These are phyloP conservation scores for Brachionus asplanchnoidis DNA, from an alignment of 1,140 invertebrate genomes.

Conservation along the genomic window DNA sequence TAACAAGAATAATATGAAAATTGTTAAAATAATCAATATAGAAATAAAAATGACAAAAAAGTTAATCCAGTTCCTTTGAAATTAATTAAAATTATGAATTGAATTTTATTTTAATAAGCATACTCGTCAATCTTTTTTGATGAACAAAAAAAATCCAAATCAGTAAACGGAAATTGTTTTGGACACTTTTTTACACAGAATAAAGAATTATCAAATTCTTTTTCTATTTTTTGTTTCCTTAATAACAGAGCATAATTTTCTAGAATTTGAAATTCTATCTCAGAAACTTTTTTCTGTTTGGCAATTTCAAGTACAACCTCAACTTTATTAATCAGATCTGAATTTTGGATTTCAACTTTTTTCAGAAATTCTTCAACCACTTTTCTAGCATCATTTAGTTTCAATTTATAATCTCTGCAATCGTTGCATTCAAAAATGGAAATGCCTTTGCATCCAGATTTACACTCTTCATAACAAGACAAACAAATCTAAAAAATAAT, in stretches of 20 bases:
- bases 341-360: neutral
- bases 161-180: neutral
- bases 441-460: neutral
- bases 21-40: neutral
- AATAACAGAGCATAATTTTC: neutral
- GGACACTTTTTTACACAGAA: neutral
- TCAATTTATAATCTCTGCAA: neutral
- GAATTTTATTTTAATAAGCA: neutral
- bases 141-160: neutral
- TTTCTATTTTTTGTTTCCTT: neutral
- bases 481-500: neutral
- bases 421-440: conserved; percentile 21
- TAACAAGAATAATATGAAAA: neutral
- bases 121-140: neutral
- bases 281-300: neutral
- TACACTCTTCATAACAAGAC: conserved; percentile 5
- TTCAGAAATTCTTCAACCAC: neutral
- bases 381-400: neutral
- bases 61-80: neutral
- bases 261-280: neutral
- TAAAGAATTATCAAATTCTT: neutral
- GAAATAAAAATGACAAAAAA: neutral
- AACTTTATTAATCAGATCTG: neutral
- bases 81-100: no score
- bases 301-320: no score